These are phyloP conservation scores for Austrofundulus limnaeus DNA, from an alignment of 2,113 vertebrate genomes.

Conservation along the genomic window DNA sequence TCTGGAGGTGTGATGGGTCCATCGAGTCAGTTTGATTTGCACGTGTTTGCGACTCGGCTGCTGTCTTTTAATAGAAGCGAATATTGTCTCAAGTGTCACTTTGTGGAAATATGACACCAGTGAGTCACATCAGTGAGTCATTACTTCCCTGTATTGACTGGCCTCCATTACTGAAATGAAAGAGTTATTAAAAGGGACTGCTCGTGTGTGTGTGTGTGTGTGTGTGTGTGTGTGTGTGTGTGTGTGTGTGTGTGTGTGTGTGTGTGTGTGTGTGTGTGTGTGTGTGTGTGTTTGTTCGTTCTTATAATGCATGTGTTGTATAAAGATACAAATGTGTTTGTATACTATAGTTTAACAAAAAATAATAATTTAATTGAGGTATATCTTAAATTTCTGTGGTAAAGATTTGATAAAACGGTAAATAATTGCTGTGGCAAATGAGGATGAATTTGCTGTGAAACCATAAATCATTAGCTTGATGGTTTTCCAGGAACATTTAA, in stretches of 20 bases:
- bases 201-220: constrained; percentile 4
- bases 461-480: constrained; percentile 4
- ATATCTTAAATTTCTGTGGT: too few species aligned
- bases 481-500: constrained; percentile 87
- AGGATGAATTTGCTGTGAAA: neutral
- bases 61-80: constrained; percentile 50
- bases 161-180: constrained; percentile 70
- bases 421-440: neutral
- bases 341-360: too few species aligned
- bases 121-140: constrained; percentile 62
- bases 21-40: constrained; percentile 46
- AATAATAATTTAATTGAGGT: too few species aligned
- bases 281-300: constrained; percentile 9
- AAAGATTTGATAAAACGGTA: neutral
- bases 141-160: constrained; percentile 65
- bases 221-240: neutral
- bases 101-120: constrained; percentile 54
- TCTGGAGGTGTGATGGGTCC: constrained; percentile 6
- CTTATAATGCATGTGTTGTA: constrained; percentile 1
- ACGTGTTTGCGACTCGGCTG: constrained; percentile 12
- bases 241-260: too few species aligned
- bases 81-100: constrained; percentile 40
- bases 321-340: constrained; percentile 7
- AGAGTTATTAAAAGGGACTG: constrained; percentile 49
- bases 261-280: neutral